Base-by-base conservation (phyloP, 2,888 invertebrate genomes). In the Torymus aiolomorphi region DNA sequence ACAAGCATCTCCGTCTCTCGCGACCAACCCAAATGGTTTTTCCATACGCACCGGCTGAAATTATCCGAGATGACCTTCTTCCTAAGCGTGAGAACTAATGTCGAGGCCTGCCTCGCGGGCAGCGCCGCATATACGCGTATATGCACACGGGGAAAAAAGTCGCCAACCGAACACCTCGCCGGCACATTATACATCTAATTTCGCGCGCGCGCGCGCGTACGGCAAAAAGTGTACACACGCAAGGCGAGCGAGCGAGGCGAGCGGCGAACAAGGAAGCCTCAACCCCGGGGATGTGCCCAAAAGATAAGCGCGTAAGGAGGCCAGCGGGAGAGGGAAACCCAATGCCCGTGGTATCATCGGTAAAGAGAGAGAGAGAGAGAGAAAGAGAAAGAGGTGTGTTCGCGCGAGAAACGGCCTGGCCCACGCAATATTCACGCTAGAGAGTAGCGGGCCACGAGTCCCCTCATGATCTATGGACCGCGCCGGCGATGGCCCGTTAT, bases 391-490 rank as follows among this genome's bases (percentile, higher is more conserved):
- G 31, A 31, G 31, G 31, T 31, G 31, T 31, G 31, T 8, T 14
- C 14, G 42, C 10, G 42, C 20, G 24, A 20, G 42, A 73, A 81
- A 18, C 18, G 70, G 87, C 85, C 86, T 86, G 85, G 87, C 88
- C 89, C 87, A 89, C 87, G 89, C 89, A 88, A 88, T 88, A 85
- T 87, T 83, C 84, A 86, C 88, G 88, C 88, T 88, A 88, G 86
- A 87, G 31, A 31, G 31, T 31, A 31, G 31, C 70, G 10, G 59
- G 12, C 56, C 57, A 49, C 31, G 31, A 31, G 31, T 31, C 86
- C 24, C 51, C 84, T 87, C 86, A 87, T 89, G 89, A 89, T 89
- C 88, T 88, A 89, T 88, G 88, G 86, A 85, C 86, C 86, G 86
- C 85, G 86, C 59, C 76, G 83, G 82, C 85, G 84, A 87, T 86